These are phyloP conservation scores for Momotus momota DNA, from an alignment of 2,797 vertebrate genomes.

Conservation along the genomic window DNA sequence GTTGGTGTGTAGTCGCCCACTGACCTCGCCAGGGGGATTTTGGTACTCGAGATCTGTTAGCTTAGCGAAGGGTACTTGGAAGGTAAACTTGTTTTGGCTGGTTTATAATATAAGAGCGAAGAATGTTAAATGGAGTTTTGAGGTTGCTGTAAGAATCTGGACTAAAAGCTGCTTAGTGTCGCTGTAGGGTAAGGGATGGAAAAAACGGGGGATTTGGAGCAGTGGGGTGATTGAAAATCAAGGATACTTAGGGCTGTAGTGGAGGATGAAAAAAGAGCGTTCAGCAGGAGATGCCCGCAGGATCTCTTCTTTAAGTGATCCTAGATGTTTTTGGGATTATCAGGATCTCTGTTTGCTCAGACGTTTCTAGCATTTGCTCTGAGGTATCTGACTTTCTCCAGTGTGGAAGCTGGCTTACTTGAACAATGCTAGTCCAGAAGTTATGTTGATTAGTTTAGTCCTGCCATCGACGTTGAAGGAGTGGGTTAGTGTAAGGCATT, in stretches of 20 bases:
- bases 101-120: accelerated
- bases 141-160: not conserved
- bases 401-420: not conserved
- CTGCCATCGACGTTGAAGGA: not conserved
- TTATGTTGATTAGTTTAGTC: no score
- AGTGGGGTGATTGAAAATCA: not conserved
- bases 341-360: not conserved
- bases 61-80: accelerated
- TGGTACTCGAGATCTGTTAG: accelerated
- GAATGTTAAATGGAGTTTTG: not conserved
- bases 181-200: not conserved
- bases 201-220: not conserved
- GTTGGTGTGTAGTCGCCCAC: accelerated
- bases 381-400: not conserved
- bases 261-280: not conserved
- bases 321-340: not conserved
- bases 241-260: accelerated
- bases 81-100: not conserved
- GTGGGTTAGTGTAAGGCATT: not conserved
- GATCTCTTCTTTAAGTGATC: not conserved
- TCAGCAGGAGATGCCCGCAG: not conserved
- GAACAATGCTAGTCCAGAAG: no score
- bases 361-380: not conserved
- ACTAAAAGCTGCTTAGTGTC: not conserved
- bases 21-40: accelerated